Evolutionary conservation across 2,113 vertebrate genomes (phyloP), one percentile per base, ranked within the genome.

Genomic region (Porphyrio hochstetteri): DNA sequence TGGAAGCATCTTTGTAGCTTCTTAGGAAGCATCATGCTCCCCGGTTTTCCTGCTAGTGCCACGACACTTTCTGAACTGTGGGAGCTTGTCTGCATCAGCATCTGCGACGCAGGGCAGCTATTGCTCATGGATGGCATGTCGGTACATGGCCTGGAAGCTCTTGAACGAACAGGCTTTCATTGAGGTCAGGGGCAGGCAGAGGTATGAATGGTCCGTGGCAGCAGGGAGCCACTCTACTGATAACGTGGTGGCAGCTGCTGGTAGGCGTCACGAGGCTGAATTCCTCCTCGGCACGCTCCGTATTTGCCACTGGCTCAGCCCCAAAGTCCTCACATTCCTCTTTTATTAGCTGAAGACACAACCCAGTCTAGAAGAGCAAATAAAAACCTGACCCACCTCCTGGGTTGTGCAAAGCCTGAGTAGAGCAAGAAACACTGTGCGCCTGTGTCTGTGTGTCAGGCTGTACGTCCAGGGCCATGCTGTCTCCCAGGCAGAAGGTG

Each of bases 311-410:
- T 17, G 67, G 86, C 81, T 93, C 88, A 38, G 72, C 24, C 31
- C 56, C 77, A 38, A 46, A 86, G 95, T 16, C 20, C 90, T 92
- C 72, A 23, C 95, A 97, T 96, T 97, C 96, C 94, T 92, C 25
- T 38, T 86, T 93, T 97, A 94, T 95, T 92, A 96, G 91, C 88
- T 96, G 92, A 82, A 87, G 95, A 93, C 81, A 93, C 94, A 90
- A 65, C 91, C 88, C 90, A 71, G 90, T 95, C 88, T 23, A 75
- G 63, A 29, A 96, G 56, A 90, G 88, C 95, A 97, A 96, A 97
- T 59, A 93, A 72, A 87, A 91, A 57, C 74, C 92, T 36, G 92
- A 74, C n/a, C 3, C 76, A 70, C 67, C 44, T 87, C 93, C 68
- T 4, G 38, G 38, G 36, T 74, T 91, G 88, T 46, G 90, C 92